These are phyloP conservation scores for Montipora foliosa DNA, from an alignment of 64 coral and sea anemone genomes.

Conservation along the genomic window DNA sequence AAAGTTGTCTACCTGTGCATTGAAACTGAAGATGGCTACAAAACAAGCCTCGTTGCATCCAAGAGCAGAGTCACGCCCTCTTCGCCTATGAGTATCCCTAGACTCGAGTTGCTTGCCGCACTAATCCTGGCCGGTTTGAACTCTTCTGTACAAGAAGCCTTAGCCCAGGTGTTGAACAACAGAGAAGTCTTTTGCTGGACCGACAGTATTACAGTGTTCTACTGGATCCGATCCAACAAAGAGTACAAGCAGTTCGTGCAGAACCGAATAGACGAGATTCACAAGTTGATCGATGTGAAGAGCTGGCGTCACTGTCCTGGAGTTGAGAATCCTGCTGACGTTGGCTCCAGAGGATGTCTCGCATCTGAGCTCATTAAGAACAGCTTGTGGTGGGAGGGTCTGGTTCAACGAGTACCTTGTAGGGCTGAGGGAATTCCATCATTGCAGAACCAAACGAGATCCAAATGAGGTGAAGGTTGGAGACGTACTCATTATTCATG, in stretches of 20 bases:
- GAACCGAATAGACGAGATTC: conserved; percentile 46
- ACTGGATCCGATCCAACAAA: conserved; percentile 44
- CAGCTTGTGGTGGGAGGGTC: conserved; percentile 42
- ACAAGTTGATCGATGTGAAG: conserved; percentile 25
- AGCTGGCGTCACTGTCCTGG: conserved; percentile 55
- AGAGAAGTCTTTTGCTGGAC: too few relatives aligned
- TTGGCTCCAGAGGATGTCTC: conserved; percentile 16
- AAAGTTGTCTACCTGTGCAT: conserved; percentile 58
- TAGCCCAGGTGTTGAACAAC: background rate
- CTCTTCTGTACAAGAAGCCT: background rate
- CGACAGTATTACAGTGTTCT: background rate
- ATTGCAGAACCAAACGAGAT: conserved; percentile 21
- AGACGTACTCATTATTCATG: conserved; percentile 43
- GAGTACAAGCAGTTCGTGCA: conserved; percentile 72
- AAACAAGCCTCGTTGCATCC: conserved; percentile 49
- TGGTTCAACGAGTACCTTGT: conserved; percentile 62
- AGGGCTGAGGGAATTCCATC: conserved; percentile 56
- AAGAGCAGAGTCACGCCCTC: conserved; percentile 45
- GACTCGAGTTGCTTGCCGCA: background rate
- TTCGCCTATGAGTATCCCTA: conserved; percentile 44
- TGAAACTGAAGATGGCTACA: background rate
- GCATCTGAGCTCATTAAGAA: conserved; percentile 3
- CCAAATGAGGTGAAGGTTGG: background rate
- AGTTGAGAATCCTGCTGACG: conserved; percentile 44
- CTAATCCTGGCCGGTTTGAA: too few relatives aligned